Conservation (phyloP, 2,888 invertebrate genomes). For the Melikaiella ostensackeni region DNA sequence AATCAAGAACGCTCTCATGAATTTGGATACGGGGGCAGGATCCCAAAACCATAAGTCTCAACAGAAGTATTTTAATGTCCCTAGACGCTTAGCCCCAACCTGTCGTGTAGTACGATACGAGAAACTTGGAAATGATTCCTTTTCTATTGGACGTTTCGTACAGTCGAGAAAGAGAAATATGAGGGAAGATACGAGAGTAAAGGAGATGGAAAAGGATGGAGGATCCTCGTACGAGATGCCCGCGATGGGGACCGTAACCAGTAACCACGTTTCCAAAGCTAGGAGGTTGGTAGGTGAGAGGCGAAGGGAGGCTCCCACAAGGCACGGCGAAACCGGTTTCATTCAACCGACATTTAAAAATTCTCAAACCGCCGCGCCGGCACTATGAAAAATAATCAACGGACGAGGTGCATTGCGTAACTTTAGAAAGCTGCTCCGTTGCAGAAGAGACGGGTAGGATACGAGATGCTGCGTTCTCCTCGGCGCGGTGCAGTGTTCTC, state of each 20-base stretch:
- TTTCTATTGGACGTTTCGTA: background rate
- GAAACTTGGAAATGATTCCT: background rate
- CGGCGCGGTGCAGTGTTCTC: too few species aligned
- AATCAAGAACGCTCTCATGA: background rate
- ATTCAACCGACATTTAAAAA: constrained; percentile 75
- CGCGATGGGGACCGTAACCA: constrained; percentile 49
- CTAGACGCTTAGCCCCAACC: background rate
- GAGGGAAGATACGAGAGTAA: constrained; percentile 34
- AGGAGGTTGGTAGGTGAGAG: constrained; percentile 39
- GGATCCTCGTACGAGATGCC: background rate
- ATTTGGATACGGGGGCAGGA: background rate
- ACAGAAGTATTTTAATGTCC: background rate
- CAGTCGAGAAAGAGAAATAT: too few species aligned
- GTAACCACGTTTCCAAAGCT: constrained; percentile 51
- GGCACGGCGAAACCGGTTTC: constrained; percentile 72
- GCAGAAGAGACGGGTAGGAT: too few species aligned
- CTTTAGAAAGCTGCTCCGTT: constrained; percentile 66
- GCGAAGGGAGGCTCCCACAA: constrained; percentile 53
- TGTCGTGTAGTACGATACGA: constrained; percentile 5
- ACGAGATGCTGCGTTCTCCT: too few species aligned
- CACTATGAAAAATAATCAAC: constrained; percentile 75
- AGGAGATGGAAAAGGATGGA: constrained; percentile 10
- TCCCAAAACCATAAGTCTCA: constrained; percentile 3
- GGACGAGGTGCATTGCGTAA: constrained; percentile 73
- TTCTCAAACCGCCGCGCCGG: constrained; percentile 63